A percentile compares a stretch with the other conserved stretches of the same genome.
phyloP scores from a whole-genome alignment of 2,113 vertebrate genomes.

The Shinisaurus crocodilurus region DNA sequence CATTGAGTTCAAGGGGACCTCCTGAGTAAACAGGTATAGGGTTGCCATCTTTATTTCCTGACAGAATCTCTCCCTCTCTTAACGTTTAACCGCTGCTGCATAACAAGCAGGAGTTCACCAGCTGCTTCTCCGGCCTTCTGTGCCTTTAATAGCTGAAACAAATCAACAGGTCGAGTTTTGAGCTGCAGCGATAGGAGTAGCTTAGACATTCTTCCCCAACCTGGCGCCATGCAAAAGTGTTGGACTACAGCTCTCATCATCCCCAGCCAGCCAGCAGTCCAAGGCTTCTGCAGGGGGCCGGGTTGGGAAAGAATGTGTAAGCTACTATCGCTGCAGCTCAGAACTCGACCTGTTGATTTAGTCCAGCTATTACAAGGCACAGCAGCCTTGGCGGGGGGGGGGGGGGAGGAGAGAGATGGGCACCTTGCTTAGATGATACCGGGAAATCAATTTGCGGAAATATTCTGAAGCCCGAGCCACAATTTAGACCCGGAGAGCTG shows the following conservation, averaged over 20 bases:
- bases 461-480: too few relatives aligned
- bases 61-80: not conserved
- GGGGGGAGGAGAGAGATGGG: too few relatives aligned
- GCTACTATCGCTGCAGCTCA: too few relatives aligned
- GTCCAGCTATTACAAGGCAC: not conserved
- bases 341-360: not conserved
- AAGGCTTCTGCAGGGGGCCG: too few relatives aligned
- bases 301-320: too few relatives aligned
- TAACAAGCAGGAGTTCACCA: too few relatives aligned
- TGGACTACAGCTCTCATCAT: too few relatives aligned
- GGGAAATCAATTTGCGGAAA: not conserved
- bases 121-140: not conserved
- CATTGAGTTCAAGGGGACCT: not conserved
- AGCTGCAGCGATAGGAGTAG: too few relatives aligned
- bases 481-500: too few relatives aligned
- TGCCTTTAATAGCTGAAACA: not conserved
- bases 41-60: not conserved
- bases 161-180: not conserved
- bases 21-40: not conserved
- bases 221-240: not conserved
- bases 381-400: too few relatives aligned
- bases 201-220: too few relatives aligned
- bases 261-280: too few relatives aligned
- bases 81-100: not conserved
- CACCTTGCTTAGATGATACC: not conserved